Percentiles rank a stretch among this genome's conserved stretches.
Evolutionary conservation across 2,113 vertebrate genomes (phyloP).

Genomic region (Mesoclemmys tuberculata): DNA sequence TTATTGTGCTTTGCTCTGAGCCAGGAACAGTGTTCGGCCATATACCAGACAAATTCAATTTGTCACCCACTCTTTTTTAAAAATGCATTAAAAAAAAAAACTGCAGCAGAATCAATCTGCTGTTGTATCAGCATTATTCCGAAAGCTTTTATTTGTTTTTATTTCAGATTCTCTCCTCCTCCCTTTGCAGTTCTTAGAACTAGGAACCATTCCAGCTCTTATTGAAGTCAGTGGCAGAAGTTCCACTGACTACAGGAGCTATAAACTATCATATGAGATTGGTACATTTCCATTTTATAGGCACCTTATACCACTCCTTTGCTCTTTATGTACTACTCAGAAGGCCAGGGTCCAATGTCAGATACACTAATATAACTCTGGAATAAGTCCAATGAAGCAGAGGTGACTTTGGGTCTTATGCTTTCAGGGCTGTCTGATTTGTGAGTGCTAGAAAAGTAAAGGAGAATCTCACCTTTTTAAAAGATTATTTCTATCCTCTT

Average conservation of each 20-base stretch:
- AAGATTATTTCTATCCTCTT: neutral
- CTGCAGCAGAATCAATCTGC: neutral
- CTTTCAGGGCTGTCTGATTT: neutral
- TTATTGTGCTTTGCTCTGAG: neutral
- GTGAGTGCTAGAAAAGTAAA: too few species aligned
- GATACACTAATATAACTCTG: accelerated
- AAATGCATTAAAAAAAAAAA: neutral
- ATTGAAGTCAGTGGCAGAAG: accelerated
- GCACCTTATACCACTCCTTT: accelerated
- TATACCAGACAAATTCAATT: accelerated
- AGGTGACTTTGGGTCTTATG: accelerated
- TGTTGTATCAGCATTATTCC: neutral
- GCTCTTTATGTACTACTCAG: neutral
- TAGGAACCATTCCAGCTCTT: neutral
- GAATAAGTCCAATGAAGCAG: neutral
- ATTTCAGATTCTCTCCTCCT: neutral
- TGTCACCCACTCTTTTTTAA: neutral
- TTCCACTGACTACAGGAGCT: accelerated
- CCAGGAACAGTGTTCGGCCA: accelerated
- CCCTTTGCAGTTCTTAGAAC: neutral
- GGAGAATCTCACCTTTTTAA: neutral
- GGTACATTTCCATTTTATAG: accelerated
- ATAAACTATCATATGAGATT: neutral
- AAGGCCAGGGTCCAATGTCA: neutral
- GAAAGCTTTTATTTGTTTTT: neutral